Conservation (phyloP, 2,888 invertebrate species). For the Diadromus collaris region DNA sequence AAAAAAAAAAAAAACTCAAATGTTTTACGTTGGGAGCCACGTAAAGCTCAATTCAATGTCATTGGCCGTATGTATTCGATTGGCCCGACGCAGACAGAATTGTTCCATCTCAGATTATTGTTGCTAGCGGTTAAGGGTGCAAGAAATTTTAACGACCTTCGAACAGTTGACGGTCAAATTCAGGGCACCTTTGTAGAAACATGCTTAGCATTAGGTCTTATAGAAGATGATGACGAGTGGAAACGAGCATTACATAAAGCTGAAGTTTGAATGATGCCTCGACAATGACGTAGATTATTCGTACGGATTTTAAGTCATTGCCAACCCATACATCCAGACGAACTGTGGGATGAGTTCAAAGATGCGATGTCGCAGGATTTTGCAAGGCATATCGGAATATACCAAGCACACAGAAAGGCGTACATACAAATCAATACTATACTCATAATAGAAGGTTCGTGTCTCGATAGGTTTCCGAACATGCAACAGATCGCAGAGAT, state of each 20-base stretch:
- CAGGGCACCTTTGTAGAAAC: conserved; percentile 68
- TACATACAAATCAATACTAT: conserved; percentile 14
- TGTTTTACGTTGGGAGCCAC: conserved; percentile 38
- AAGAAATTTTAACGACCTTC: conserved; percentile 66
- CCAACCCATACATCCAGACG: conserved; percentile 55
- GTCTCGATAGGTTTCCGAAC: conserved; percentile 29
- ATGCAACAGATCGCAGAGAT: conserved; percentile 24
- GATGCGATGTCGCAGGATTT: conserved; percentile 35
- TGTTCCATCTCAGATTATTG: conserved; percentile 63
- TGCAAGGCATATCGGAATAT: background rate
- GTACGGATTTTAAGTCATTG: conserved; percentile 62
- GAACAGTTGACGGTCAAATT: conserved; percentile 65
- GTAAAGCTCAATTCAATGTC: conserved; percentile 47
- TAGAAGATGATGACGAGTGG: conserved; percentile 66
- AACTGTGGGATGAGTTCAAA: conserved; percentile 61
- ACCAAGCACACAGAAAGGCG: conserved; percentile 1
- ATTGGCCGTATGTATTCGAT: conserved; percentile 67
- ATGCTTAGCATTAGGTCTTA: conserved; percentile 66
- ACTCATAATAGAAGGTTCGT: conserved; percentile 1
- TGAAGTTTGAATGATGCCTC: conserved; percentile 54
- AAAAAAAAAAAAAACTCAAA: conserved; percentile 26
- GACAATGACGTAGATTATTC: conserved; percentile 69
- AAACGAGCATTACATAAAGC: conserved; percentile 44
- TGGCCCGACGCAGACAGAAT: conserved; percentile 64
- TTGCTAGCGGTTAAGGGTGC: conserved; percentile 67